Percentiles rank a stretch among this genome's conserved stretches.
phyloP scores from a whole-genome alignment of 2,888 invertebrate species.

The Thymelicus lineola region DNA sequence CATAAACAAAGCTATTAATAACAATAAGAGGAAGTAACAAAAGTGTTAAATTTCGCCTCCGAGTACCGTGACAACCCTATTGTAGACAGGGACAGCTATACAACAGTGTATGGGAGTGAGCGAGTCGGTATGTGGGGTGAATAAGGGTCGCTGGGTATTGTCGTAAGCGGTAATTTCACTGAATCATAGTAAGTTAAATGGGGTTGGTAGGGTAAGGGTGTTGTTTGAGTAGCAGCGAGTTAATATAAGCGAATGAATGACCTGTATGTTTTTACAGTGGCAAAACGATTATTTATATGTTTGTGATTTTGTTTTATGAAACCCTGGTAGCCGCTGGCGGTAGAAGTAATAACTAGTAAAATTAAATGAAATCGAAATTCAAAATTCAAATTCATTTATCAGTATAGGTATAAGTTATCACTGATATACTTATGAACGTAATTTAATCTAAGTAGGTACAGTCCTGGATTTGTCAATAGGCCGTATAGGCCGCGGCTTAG shows the following conservation, averaged over 20 bases:
- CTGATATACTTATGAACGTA: too few relatives aligned
- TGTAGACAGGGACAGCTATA: slow-evolving; percentile 16
- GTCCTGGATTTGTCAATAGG: too few relatives aligned
- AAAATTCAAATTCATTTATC: too few relatives aligned
- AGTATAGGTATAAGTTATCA: too few relatives aligned
- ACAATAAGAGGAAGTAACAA: slow-evolving; percentile 32
- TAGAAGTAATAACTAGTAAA: too few relatives aligned
- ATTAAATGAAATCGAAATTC: too few relatives aligned
- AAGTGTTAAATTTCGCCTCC: slow-evolving; percentile 36
- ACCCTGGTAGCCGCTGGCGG: too few relatives aligned
- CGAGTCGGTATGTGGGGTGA: slow-evolving; percentile 24
- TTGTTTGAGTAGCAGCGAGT: slow-evolving; percentile 3
- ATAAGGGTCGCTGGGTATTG: slow-evolving; percentile 36
- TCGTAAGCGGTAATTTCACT: slow-evolving; percentile 39
- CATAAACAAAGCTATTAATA: slow-evolving; percentile 32
- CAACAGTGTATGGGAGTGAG: slow-evolving; percentile 1
- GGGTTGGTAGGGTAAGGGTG: slow-evolving; percentile 28
- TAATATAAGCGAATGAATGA: slow-evolving; percentile 1
- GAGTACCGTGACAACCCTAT: slow-evolving; percentile 22
- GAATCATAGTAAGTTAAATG: slow-evolving; percentile 38
- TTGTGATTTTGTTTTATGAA: too few relatives aligned
- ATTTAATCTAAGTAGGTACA: too few relatives aligned
- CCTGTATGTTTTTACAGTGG: too few relatives aligned
- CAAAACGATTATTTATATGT: too few relatives aligned
- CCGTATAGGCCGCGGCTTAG: too few relatives aligned